Conservation (phyloP, 2,888 invertebrate species). For the Sphaerophoria rueppellii region DNA sequence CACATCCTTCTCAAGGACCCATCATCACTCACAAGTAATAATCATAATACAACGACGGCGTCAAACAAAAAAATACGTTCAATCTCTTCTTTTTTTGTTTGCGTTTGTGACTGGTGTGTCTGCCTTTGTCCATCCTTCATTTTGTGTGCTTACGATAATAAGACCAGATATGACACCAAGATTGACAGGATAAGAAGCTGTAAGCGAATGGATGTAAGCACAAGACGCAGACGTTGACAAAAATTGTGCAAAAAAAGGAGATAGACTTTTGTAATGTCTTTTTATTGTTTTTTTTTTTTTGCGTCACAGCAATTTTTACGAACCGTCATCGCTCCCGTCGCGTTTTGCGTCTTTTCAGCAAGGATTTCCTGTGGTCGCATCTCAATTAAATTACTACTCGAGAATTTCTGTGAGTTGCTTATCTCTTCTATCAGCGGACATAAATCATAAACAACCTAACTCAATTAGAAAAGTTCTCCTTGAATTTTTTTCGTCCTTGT, state of each 20-base stretch:
- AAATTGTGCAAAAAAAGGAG: constrained; percentile 5
- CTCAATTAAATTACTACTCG: constrained; percentile 65
- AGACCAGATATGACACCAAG: constrained; percentile 68
- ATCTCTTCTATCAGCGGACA: constrained; percentile 45
- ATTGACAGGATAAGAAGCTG: constrained; percentile 68
- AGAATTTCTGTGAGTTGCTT: constrained; percentile 33
- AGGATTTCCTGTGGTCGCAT: constrained; percentile 40
- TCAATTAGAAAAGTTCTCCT: constrained; percentile 62
- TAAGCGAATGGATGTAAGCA: constrained; percentile 45
- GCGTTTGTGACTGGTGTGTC: constrained; percentile 12
- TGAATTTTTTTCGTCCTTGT: constrained; percentile 30
- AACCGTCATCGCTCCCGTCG: too few relatives aligned
- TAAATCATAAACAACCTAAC: constrained; percentile 72
- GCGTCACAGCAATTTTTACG: background rate
- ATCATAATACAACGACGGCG: background rate
- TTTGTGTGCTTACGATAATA: constrained; percentile 66
- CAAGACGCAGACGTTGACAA: constrained; percentile 4
- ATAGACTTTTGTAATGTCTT: background rate
- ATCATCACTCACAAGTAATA: constrained; percentile 62
- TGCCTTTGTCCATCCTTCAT: constrained; percentile 47
- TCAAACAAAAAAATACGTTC: background rate
- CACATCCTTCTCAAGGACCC: constrained; percentile 53
- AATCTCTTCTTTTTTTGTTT: constrained; percentile 27
- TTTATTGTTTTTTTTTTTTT: background rate
- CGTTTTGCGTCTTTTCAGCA: constrained; percentile 28